phyloP scores from a whole-genome alignment of 1,140 invertebrate species.

The Brachionus rotundiformis region DNA sequence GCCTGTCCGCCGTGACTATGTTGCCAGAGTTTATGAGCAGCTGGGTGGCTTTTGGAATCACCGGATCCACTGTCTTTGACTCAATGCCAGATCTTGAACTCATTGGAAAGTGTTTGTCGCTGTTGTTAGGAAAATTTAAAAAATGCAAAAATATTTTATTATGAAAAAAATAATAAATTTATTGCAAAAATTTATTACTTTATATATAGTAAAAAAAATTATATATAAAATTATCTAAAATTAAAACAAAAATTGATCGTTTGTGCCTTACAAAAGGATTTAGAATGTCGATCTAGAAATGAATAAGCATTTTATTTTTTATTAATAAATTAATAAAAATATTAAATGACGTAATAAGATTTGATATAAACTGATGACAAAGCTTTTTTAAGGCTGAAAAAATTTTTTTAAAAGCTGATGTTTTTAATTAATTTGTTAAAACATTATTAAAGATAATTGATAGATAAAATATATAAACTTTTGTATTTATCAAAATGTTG shows the following conservation, averaged over 20 bases:
- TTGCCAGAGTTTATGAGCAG: conserved; percentile 21
- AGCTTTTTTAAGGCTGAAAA: no score
- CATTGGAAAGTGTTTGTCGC: not conserved
- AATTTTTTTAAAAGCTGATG: no score
- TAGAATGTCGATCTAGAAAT: not conserved
- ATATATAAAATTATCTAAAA: not conserved
- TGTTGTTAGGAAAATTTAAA: conserved; percentile 1
- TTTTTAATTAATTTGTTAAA: no score
- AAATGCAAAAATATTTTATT: conserved; percentile 17
- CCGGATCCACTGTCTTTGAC: not conserved
- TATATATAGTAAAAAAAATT: not conserved
- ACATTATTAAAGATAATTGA: no score
- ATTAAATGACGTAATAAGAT: no score
- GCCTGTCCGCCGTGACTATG: conserved; percentile 17
- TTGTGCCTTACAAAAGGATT: not conserved
- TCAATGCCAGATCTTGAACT: not conserved
- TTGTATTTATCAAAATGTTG: no score
- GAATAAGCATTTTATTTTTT: not conserved
- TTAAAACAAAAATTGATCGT: not conserved
- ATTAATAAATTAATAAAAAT: no score
- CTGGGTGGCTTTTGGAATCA: conserved; percentile 24
- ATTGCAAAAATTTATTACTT: not conserved
- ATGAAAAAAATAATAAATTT: not conserved
- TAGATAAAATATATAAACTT: no score
- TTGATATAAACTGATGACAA: no score